Evolutionary conservation across 23 tunicate species (phyloP).

Genomic region (Styela plicata): DNA sequence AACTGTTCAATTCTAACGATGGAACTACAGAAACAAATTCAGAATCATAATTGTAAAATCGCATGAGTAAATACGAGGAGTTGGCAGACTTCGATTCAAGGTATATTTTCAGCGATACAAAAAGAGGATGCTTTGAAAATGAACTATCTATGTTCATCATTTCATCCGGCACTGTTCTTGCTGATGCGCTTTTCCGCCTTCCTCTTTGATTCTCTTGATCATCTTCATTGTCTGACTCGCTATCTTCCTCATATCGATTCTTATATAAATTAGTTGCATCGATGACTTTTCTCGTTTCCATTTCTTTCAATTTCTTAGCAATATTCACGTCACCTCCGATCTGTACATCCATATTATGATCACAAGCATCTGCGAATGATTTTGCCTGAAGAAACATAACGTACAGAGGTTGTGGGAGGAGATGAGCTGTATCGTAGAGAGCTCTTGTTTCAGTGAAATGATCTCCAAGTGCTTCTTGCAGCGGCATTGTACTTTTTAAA

Average conservation of each 20-base stretch:
- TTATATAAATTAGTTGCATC: slow-evolving; percentile 2
- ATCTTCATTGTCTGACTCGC: slow-evolving; percentile 47
- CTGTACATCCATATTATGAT: slow-evolving; percentile 16
- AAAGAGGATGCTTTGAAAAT: slow-evolving; percentile 12
- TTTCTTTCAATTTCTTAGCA: slow-evolving; percentile 17
- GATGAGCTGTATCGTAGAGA: slow-evolving; percentile 43
- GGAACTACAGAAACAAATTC: slow-evolving; percentile 18
- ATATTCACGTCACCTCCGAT: slow-evolving; percentile 31
- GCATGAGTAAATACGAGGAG: neutral
- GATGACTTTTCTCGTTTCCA: neutral
- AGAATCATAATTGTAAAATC: slow-evolving; percentile 21
- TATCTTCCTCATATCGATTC: slow-evolving; percentile 21
- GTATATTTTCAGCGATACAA: slow-evolving; percentile 1
- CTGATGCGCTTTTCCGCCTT: neutral
- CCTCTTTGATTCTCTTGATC: slow-evolving; percentile 30
- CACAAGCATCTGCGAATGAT: slow-evolving; percentile 87
- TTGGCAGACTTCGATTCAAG: neutral
- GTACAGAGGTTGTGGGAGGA: slow-evolving; percentile 72
- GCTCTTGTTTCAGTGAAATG: slow-evolving; percentile 37
- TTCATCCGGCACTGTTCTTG: neutral
- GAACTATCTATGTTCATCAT: neutral
- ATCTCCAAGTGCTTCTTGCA: slow-evolving; percentile 67
- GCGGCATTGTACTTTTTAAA: slow-evolving; percentile 58
- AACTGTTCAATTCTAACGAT: neutral
- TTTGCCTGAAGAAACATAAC: slow-evolving; percentile 71